These are phyloP conservation scores for Anableps anableps DNA, from an alignment of 2,797 vertebrate species.

Conservation along the genomic window DNA sequence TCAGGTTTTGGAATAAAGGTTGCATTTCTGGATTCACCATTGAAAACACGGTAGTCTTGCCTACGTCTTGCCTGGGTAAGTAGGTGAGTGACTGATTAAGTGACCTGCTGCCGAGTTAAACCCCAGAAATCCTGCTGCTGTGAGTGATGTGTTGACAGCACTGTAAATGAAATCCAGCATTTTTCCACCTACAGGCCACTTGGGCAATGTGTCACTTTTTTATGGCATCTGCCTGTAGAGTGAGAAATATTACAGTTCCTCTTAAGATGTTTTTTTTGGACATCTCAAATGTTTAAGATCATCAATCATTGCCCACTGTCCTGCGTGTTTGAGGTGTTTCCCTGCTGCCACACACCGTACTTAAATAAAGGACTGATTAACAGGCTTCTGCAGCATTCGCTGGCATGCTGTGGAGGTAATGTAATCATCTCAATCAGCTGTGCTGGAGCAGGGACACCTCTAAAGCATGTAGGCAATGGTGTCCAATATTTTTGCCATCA, in stretches of 20 bases:
- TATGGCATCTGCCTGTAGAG: slow-evolving; percentile 46
- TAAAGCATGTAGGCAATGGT: too few relatives aligned
- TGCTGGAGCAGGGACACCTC: too few relatives aligned
- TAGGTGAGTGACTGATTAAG: slow-evolving; percentile 55
- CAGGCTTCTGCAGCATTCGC: too few relatives aligned
- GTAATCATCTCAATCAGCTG: too few relatives aligned
- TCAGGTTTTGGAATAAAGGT: slow-evolving; percentile 25
- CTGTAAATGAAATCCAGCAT: slow-evolving; percentile 57
- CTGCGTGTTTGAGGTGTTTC: too few relatives aligned
- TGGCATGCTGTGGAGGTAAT: too few relatives aligned
- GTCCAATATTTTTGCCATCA: too few relatives aligned
- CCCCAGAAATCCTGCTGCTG: slow-evolving; percentile 48
- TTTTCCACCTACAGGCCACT: slow-evolving; percentile 49
- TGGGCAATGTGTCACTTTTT: slow-evolving; percentile 28
- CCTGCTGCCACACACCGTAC: too few relatives aligned
- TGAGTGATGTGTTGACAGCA: slow-evolving; percentile 64
- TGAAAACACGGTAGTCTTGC: slow-evolving; percentile 39
- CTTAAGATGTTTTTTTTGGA: background rate
- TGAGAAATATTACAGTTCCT: slow-evolving; percentile 18
- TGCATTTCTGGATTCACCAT: slow-evolving; percentile 22
- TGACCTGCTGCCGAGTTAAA: slow-evolving; percentile 56
- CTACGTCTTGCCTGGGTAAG: slow-evolving; percentile 31
- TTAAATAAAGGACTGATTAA: too few relatives aligned
- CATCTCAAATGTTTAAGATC: background rate
- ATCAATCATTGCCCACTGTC: background rate